phyloP scores from a whole-genome alignment of 1,140 invertebrate species.

The Drosophila kanapiae region DNA sequence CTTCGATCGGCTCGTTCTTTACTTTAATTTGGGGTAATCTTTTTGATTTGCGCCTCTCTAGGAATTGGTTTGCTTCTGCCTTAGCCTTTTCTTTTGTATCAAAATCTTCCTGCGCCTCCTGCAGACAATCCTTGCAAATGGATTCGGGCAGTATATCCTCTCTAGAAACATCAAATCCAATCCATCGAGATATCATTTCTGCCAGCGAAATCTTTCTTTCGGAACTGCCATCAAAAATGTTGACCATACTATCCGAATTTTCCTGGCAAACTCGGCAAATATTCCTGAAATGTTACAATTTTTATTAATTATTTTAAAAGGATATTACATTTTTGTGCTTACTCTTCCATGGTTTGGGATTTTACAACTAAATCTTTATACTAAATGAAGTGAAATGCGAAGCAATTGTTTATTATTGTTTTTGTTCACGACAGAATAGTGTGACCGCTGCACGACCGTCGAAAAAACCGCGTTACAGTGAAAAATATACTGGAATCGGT shows the following conservation, averaged over 20 bases:
- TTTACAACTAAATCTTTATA: neutral
- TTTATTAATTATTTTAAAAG: neutral
- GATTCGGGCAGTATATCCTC: neutral
- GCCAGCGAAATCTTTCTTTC: neutral
- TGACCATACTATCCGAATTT: neutral
- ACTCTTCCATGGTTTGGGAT: slow-evolving; percentile 1
- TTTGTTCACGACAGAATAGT: neutral
- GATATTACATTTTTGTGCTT: neutral
- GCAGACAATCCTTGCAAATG: neutral
- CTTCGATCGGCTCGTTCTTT: neutral
- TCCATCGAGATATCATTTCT: neutral
- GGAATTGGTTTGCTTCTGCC: neutral
- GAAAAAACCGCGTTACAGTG: neutral
- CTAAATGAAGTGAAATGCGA: neutral
- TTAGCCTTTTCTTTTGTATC: neutral
- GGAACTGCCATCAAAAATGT: neutral
- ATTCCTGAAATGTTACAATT: neutral
- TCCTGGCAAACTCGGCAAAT: slow-evolving; percentile 5
- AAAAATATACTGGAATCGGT: neutral
- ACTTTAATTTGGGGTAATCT: neutral
- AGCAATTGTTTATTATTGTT: neutral
- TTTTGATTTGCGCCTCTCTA: neutral
- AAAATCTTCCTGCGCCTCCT: neutral
- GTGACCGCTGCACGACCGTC: neutral
- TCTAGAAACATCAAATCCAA: neutral